Percentiles rank a stretch among this genome's conserved stretches.
Evolutionary conservation across 2,797 vertebrate genomes (phyloP).

Genomic region (Gymnopithys bicolor): DNA sequence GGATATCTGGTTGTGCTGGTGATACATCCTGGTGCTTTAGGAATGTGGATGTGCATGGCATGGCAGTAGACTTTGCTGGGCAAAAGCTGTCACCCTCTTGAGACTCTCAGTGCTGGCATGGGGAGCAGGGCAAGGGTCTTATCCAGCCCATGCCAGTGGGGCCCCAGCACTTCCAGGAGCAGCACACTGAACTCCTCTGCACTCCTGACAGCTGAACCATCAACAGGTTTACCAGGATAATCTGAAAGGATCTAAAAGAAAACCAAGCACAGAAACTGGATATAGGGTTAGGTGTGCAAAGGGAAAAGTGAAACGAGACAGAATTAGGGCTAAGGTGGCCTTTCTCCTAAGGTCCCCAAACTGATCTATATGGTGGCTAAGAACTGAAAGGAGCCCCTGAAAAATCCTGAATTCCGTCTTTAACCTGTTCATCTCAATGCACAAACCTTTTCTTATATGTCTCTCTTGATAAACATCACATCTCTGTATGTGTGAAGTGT

Average conservation of each 20-base stretch:
- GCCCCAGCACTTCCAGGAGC: neutral
- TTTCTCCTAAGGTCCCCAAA: neutral
- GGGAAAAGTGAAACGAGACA: neutral
- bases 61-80: neutral
- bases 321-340: neutral
- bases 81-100: neutral
- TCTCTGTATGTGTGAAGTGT: neutral
- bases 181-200: neutral
- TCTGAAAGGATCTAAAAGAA: neutral
- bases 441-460: neutral
- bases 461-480: neutral
- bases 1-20: neutral
- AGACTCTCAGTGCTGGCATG: rapidly evolving
- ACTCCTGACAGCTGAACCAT: neutral
- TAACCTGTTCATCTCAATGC: neutral
- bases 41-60: neutral
- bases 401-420: neutral
- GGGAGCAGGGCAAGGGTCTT: neutral
- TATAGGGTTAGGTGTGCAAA: neutral
- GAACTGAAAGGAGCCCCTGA: neutral
- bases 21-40: rapidly evolving
- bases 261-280: neutral
- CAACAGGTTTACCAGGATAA: neutral
- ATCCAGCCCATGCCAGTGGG: rapidly evolving
- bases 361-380: neutral